Evolutionary conservation across 2,113 vertebrate genomes (phyloP), one percentile per base, ranked within the genome.

Genomic region (Sylvietta virens): DNA sequence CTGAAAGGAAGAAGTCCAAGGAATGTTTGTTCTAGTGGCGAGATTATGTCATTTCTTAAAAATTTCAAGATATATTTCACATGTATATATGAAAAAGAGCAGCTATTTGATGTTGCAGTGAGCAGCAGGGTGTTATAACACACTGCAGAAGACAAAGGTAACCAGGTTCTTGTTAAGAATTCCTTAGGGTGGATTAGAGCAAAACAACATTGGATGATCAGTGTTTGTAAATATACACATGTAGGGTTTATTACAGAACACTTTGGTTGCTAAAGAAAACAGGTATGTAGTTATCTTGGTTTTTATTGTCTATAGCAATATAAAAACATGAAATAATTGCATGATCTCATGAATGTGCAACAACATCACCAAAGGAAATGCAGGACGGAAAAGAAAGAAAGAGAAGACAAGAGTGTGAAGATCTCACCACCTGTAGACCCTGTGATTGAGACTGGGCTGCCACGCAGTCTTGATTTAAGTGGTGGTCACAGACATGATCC

Each of bases 391-490:
- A 45, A 77, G 37, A 74, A 26, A 40, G 28, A 35, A 64, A 57
- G 42, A 56, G 24, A 76, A 37, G 37, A 60, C 9, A 33, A 7
- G 39, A 23, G 23, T 24, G 47, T 39, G 23, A 44, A 33, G 27
- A 15, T 15, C 17, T 21, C 62, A 27, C 5, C 33, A 27, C 17
- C 6, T 35, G 6, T 3, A 66, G 51, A 37, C 61, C 21, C 37
- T 42, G 31, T 3, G 1, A 37, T 14, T 14, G 35, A 67, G 45
- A 37, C 27, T 23, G 27, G 37, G 22, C 1, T 20, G 56, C 31
- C 2, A 1, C 0, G 0, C 45, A 24, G 31, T 10, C 26, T 33
- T 42, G 33, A 27, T 6, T 35, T 31, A 42, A 58, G n/a, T 8
- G 15, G 14, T n/a, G 18, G 18, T 12, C 0, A 0, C 28, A 39